Evolutionary conservation across 92 coral and sea anemone genomes (phyloP).

Genomic region (Galaxea fascicularis): DNA sequence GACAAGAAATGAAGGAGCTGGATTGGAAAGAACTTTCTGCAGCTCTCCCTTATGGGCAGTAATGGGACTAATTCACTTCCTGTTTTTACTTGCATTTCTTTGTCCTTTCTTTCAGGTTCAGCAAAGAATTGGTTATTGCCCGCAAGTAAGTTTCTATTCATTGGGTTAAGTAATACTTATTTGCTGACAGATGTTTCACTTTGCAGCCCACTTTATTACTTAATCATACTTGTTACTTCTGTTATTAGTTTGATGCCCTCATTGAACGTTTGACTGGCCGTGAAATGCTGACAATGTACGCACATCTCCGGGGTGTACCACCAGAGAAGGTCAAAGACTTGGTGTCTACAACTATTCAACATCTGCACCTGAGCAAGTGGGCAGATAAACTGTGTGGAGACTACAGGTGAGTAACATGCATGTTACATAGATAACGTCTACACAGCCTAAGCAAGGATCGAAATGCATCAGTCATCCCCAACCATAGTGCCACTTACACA

Average conservation of each 20-base stretch:
- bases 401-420: slow-evolving; percentile 76
- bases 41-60: too few relatives aligned
- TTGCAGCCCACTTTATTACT: too few relatives aligned
- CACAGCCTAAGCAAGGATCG: too few relatives aligned
- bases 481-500: too few relatives aligned
- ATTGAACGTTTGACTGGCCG: slow-evolving; percentile 96
- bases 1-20: too few relatives aligned
- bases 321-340: slow-evolving; percentile 82
- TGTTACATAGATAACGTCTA: too few relatives aligned
- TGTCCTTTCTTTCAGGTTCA: slow-evolving; percentile 78
- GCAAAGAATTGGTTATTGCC: slow-evolving; percentile 98
- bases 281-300: slow-evolving; percentile 97
- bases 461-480: too few relatives aligned
- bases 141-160: slow-evolving; percentile 77
- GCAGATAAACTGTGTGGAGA: slow-evolving; percentile 98
- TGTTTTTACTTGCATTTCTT: neutral
- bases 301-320: slow-evolving; percentile 89
- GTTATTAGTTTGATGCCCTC: slow-evolving; percentile 90
- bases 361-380: slow-evolving; percentile 91
- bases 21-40: too few relatives aligned
- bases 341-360: slow-evolving; percentile 83
- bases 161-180: neutral
- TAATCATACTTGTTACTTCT: neutral
- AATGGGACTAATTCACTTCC: too few relatives aligned
- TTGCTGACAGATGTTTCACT: neutral